These are phyloP conservation scores for Neoitamus cyanurus DNA, from an alignment of 2,888 invertebrate genomes.

Conservation along the genomic window DNA sequence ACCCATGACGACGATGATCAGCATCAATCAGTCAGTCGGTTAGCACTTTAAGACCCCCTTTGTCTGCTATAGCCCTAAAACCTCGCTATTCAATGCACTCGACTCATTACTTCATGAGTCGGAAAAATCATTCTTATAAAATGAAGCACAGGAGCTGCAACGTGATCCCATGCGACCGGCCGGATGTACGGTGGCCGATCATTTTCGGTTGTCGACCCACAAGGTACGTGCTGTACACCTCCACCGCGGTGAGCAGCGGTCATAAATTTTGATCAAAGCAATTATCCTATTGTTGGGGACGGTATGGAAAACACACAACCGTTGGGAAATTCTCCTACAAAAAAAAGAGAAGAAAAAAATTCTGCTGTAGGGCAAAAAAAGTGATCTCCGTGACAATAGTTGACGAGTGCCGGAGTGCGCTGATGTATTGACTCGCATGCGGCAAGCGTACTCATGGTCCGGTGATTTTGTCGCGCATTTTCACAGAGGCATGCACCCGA, in stretches of 20 bases:
- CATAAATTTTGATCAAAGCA: slow-evolving; percentile 41
- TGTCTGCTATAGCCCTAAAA: neutral
- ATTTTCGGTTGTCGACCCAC: slow-evolving; percentile 52
- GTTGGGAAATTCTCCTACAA: slow-evolving; percentile 36
- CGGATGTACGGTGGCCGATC: slow-evolving; percentile 52
- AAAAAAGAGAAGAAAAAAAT: neutral
- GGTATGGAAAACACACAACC: slow-evolving; percentile 25
- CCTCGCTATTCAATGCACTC: neutral
- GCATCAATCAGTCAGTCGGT: neutral
- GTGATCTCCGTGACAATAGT: slow-evolving; percentile 32
- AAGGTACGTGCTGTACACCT: neutral
- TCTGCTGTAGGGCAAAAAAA: neutral
- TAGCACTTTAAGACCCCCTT: slow-evolving; percentile 19
- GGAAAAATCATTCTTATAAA: neutral
- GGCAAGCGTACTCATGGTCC: neutral
- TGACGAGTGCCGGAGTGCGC: neutral
- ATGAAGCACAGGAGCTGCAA: neutral
- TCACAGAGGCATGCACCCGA: slow-evolving; percentile 19
- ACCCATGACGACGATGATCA: neutral
- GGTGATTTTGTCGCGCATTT: slow-evolving; percentile 44
- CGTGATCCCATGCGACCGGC: neutral
- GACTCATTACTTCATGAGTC: neutral
- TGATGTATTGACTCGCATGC: slow-evolving; percentile 13
- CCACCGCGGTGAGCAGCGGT: neutral
- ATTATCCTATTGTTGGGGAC: slow-evolving; percentile 24